A percentile compares a stretch with the other conserved stretches of the same genome.
These are phyloP conservation scores for Dunckerocampus dactyliophorus DNA, from an alignment of 2,113 vertebrate species.

Conservation along the genomic window DNA sequence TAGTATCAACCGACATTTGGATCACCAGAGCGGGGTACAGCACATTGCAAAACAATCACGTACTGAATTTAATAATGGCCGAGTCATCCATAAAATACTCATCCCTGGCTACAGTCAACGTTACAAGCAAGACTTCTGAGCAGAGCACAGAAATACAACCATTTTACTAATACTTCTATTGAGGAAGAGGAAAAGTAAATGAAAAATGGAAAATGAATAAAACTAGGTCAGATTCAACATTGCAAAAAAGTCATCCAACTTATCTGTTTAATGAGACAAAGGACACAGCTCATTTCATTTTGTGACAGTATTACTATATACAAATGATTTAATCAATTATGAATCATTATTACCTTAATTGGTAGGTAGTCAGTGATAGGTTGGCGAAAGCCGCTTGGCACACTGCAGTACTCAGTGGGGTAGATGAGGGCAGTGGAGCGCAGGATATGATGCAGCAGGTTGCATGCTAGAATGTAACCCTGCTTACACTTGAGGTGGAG, in stretches of 20 bases:
- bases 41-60: neutral
- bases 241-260: conserved; percentile 5
- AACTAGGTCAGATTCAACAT: conserved; percentile 13
- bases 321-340: neutral
- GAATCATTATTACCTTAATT: conserved; percentile 80
- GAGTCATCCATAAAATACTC: neutral
- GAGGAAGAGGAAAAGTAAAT: conserved; percentile 34
- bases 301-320: too few species aligned
- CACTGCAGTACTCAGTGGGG: conserved; percentile 97
- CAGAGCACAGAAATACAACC: conserved; percentile 23
- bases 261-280: conserved; percentile 1
- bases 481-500: conserved; percentile 93
- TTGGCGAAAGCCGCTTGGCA: conserved; percentile 91
- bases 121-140: neutral
- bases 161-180: conserved; percentile 4
- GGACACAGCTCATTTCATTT: neutral
- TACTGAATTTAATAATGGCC: neutral
- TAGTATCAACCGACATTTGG: neutral
- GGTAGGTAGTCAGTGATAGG: conserved; percentile 88
- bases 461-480: conserved; percentile 94
- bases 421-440: conserved; percentile 92
- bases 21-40: neutral
- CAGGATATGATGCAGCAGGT: conserved; percentile 93
- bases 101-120: conserved; percentile 6
- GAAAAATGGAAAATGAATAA: conserved; percentile 10